Evolutionary conservation across 92 coral and sea anemone species (phyloP), one percentile per base, ranked within the genome.

Genomic region (Galaxea fascicularis): DNA sequence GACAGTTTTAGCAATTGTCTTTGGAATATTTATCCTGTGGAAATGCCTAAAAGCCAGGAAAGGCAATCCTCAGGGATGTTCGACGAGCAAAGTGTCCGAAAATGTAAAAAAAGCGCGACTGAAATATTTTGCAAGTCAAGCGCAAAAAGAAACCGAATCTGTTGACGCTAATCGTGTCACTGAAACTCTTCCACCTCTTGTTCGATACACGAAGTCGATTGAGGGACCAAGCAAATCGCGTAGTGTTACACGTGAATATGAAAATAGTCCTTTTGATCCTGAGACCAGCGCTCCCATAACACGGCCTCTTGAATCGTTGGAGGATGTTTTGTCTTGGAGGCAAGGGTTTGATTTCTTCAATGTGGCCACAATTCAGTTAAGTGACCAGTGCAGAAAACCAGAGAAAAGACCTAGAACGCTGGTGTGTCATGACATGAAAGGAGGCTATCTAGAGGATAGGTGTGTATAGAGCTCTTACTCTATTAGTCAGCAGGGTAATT

Each of bases 341-440:
- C 94, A 86, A 65, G 99, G 99, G 4, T 94, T 92, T 79, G 99
- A 97, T 71, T 93, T 87, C 65, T 93, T 97, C 71, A 97, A 94
- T 64, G 90, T 92, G 58, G 94, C 97, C 14, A 87, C 86, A 17
- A 87, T 78, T 30, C 72, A 65, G 25, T 82, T 97, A 65, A 58
- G 53, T 29, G 76, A 74, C 3, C 78, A 74, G 10, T 69, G 29
- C 82, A 85, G 83, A 11, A 84, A 80, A 39, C 62, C 84, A 47
- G 93, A 90, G 54, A 89, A 89, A 68, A 82, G 90, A 66, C 94
- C 93, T n/a, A 80, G 91, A 68, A 97, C 98, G 4, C 88, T 97
- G 31, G 99, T 97, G 60, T 97, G 99, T 46, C 99, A 97, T 83
- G 99, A 97, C 59, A 97, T 97, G 98, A 97, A 88, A 73, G 99